These are phyloP conservation scores for Numenius phaeopus DNA, from an alignment of 2,797 vertebrate genomes.

Conservation along the genomic window DNA sequence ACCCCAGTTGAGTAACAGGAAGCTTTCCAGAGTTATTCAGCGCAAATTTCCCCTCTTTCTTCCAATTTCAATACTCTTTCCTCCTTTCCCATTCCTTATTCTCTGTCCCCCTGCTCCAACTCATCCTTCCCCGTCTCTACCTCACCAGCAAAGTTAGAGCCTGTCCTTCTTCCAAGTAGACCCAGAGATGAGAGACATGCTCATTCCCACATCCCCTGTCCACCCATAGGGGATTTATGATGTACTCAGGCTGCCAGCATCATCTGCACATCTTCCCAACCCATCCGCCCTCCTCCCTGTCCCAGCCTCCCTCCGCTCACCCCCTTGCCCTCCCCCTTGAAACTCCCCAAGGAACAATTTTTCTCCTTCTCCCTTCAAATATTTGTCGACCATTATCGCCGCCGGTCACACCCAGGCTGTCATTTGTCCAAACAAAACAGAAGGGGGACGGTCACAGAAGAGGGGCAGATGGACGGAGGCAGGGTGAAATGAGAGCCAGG, in stretches of 20 bases:
- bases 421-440: slow-evolving; percentile 48
- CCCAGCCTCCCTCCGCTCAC: not conserved
- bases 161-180: not conserved
- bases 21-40: not conserved
- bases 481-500: slow-evolving; percentile 51
- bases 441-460: not conserved
- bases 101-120: not conserved
- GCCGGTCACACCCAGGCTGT: slow-evolving; percentile 30
- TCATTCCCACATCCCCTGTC: not conserved
- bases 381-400: slow-evolving; percentile 24
- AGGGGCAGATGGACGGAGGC: slow-evolving; percentile 31
- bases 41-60: not conserved
- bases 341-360: not conserved
- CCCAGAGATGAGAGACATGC: not conserved
- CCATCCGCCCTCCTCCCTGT: not conserved
- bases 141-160: not conserved
- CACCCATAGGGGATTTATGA: not conserved
- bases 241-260: not conserved
- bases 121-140: not conserved
- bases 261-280: slow-evolving; percentile 4
- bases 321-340: not conserved
- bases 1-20: not conserved
- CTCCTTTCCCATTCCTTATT: not conserved
- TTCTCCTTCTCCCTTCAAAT: slow-evolving; percentile 20
- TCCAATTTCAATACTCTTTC: fast-evolving